These are phyloP conservation scores for Amphimedon queenslandica DNA, from an alignment of 37 sponge, comb jelly and placozoan genomes.

Conservation along the genomic window DNA sequence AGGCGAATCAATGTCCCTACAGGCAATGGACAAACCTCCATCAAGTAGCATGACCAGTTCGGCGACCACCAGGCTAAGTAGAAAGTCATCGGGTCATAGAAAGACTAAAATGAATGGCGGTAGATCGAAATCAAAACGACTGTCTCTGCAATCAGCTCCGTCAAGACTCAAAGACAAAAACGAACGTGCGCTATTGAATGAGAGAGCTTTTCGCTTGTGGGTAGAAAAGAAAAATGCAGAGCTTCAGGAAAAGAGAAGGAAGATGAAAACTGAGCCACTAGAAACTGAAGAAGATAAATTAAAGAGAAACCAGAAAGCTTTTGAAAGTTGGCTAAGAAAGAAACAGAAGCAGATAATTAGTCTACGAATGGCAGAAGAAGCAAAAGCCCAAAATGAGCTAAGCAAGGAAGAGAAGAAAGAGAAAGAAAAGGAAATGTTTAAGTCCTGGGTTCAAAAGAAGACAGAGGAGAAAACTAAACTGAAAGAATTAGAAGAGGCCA, in stretches of 20 bases:
- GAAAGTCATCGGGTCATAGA: no score
- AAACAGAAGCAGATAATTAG: conserved; percentile 14
- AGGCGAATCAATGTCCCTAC: no score
- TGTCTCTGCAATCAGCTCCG: no score
- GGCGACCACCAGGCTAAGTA: neutral
- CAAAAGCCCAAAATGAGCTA: neutral
- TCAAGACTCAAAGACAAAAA: no score
- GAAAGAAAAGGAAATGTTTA: conserved; percentile 8
- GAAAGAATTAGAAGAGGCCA: neutral
- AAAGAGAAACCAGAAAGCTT: conserved; percentile 21
- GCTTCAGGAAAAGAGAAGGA: conserved; percentile 1
- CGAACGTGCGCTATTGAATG: conserved; percentile 3
- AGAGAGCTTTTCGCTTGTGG: conserved; percentile 55
- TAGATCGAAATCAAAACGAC: no score
- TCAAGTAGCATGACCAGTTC: neutral
- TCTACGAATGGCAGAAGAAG: neutral
- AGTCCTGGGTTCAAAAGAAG: conserved; percentile 49
- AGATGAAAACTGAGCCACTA: neutral
- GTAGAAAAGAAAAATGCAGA: conserved; percentile 35
- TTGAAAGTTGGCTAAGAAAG: conserved; percentile 34
- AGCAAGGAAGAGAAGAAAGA: conserved; percentile 1
- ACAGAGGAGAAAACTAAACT: conserved; percentile 13
- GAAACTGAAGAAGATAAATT: conserved; percentile 24
- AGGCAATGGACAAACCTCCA: neutral
- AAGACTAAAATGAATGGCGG: no score